Conservation (phyloP, 2,113 vertebrate genomes). For the Enhydra lutris region DNA sequence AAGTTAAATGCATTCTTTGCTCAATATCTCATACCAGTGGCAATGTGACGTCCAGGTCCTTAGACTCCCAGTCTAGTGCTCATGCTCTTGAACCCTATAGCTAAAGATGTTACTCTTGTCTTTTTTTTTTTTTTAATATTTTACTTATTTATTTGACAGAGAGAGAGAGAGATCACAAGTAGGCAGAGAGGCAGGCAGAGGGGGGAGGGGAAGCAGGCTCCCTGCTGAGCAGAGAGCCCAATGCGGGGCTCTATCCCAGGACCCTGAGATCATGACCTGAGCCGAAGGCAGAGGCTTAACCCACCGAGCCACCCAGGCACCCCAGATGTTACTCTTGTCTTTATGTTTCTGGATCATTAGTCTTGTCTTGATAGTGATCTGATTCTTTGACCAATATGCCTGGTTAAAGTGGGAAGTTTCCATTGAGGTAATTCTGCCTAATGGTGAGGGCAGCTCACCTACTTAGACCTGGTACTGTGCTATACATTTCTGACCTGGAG, state of each 20-base stretch:
- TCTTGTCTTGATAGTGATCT: conserved; percentile 47
- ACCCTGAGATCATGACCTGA: too few relatives aligned
- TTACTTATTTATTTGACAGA: too few relatives aligned
- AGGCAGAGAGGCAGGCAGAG: too few relatives aligned
- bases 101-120: background rate
- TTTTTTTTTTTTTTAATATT: background rate
- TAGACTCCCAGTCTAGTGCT: background rate
- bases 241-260: too few relatives aligned
- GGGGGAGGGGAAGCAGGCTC: too few relatives aligned
- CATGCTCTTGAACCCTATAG: background rate
- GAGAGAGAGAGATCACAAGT: too few relatives aligned
- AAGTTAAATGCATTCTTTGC: background rate
- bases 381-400: background rate
- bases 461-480: background rate
- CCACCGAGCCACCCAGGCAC: too few relatives aligned
- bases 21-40: background rate
- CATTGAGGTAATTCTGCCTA: conserved; percentile 10
- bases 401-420: conserved; percentile 2
- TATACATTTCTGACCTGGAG: background rate
- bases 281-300: too few relatives aligned
- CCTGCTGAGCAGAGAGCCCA: too few relatives aligned
- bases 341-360: background rate
- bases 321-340: background rate
- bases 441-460: background rate
- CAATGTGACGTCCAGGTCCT: background rate